A percentile compares a stretch with the other conserved stretches of the same genome.
Evolutionary conservation across 2,888 invertebrate species (phyloP).

Genomic region (Callinectes sapidus): DNA sequence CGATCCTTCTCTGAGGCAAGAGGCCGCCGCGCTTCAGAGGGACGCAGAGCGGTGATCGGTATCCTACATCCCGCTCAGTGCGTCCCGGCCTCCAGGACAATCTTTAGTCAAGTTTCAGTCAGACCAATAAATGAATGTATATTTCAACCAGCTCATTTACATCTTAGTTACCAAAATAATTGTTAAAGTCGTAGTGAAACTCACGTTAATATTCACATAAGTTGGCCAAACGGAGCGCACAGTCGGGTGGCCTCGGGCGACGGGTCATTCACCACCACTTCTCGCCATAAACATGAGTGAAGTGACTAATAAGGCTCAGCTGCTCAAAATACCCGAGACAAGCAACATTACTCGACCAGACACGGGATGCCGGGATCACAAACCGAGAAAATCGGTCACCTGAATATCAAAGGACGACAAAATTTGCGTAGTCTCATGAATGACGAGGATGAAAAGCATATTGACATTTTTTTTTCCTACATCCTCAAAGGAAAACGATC

Average conservation of each 20-base stretch:
- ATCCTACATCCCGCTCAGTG: background rate
- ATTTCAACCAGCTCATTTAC: background rate
- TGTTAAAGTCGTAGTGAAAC: slow-evolving; percentile 21
- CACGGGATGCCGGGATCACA: slow-evolving; percentile 22
- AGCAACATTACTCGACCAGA: slow-evolving; percentile 42
- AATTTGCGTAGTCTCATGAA: background rate
- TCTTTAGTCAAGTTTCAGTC: background rate
- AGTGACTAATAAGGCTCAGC: slow-evolving; percentile 49
- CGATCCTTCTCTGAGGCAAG: background rate
- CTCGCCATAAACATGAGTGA: slow-evolving; percentile 50
- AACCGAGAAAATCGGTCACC: slow-evolving; percentile 33
- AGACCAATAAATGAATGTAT: background rate
- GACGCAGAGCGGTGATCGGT: background rate
- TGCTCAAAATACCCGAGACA: slow-evolving; percentile 48
- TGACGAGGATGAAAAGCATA: background rate
- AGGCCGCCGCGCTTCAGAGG: slow-evolving; percentile 4
- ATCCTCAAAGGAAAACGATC: background rate
- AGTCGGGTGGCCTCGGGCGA: background rate
- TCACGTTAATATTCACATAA: background rate
- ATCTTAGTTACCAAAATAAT: background rate
- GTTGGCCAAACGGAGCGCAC: slow-evolving; percentile 13
- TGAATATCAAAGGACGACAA: slow-evolving; percentile 6
- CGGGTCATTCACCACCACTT: slow-evolving; percentile 5
- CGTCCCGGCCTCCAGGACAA: background rate
- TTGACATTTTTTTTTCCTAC: background rate